These are phyloP conservation scores for Brachylomia viminalis DNA, from an alignment of 2,888 invertebrate genomes.

Conservation along the genomic window DNA sequence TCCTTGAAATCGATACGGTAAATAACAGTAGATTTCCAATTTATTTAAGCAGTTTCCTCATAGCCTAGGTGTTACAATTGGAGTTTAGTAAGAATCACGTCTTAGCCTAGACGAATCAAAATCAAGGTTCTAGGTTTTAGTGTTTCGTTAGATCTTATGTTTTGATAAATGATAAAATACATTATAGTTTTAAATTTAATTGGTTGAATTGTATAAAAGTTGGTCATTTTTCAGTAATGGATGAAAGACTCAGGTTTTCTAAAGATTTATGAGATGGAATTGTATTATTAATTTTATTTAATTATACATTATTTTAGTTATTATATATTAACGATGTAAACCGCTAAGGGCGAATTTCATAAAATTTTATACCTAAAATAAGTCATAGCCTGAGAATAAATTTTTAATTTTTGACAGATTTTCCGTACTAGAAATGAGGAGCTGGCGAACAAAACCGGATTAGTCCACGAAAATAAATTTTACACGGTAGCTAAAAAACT, in stretches of 20 bases:
- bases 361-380: no score
- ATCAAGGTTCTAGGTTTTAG: conserved; percentile 52
- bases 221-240: not conserved
- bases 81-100: conserved; percentile 50
- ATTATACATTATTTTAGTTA: not conserved
- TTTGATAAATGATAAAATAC: not conserved
- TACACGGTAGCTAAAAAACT: no score
- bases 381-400: no score
- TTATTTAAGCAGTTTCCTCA: conserved; percentile 55
- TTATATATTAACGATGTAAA: conserved; percentile 13
- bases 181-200: not conserved
- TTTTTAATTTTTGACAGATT: no score
- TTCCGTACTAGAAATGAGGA: no score
- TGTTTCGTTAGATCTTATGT: conserved; percentile 30
- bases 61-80: conserved; percentile 58
- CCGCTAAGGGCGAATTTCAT: no score
- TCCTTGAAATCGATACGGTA: conserved; percentile 59
- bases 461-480: no score
- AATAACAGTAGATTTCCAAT: conserved; percentile 58
- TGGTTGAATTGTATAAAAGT: not conserved
- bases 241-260: not conserved
- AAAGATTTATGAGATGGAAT: not conserved
- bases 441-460: no score
- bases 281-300: not conserved
- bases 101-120: conserved; percentile 52